phyloP scores from a whole-genome alignment of 2,797 vertebrate genomes.

The Acanthis flammea region DNA sequence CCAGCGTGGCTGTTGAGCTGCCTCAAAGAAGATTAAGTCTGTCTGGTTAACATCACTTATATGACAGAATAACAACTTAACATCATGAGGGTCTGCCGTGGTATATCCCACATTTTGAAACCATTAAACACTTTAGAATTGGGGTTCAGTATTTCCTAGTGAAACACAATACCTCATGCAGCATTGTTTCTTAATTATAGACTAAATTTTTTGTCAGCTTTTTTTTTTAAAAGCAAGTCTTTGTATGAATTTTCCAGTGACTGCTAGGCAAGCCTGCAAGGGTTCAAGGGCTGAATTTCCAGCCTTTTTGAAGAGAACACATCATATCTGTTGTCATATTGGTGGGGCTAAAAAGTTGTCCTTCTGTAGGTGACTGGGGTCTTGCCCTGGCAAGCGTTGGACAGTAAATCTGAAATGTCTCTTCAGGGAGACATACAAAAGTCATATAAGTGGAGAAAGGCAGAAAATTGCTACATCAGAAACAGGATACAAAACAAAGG shows the following conservation, averaged over 20 bases:
- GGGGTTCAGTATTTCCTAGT: not conserved
- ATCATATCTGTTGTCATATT: not conserved
- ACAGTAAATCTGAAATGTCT: not conserved
- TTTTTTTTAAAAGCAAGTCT: not conserved
- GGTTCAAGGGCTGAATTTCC: not conserved
- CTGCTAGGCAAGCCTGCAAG: not conserved
- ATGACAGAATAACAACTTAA: not conserved
- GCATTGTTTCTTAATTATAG: not conserved
- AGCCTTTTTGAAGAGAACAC: not conserved
- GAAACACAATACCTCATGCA: not conserved
- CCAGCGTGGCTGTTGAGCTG: not conserved
- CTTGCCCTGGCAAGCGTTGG: fast-evolving
- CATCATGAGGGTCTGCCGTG: not conserved
- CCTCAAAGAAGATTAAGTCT: not conserved
- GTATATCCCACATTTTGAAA: not conserved
- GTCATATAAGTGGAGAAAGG: fast-evolving
- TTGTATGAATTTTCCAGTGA: not conserved
- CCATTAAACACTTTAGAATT: not conserved
- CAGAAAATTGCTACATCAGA: not conserved
- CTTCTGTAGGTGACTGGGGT: not conserved
- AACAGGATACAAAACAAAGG: not conserved
- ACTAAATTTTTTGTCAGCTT: not conserved
- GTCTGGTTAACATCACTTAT: not conserved
- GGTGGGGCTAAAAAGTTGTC: not conserved
- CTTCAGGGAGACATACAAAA: not conserved